Percentiles rank a stretch among this genome's conserved stretches.
Evolutionary conservation across 2,888 invertebrate genomes (phyloP).

Genomic region (Adelognathus sp.): DNA sequence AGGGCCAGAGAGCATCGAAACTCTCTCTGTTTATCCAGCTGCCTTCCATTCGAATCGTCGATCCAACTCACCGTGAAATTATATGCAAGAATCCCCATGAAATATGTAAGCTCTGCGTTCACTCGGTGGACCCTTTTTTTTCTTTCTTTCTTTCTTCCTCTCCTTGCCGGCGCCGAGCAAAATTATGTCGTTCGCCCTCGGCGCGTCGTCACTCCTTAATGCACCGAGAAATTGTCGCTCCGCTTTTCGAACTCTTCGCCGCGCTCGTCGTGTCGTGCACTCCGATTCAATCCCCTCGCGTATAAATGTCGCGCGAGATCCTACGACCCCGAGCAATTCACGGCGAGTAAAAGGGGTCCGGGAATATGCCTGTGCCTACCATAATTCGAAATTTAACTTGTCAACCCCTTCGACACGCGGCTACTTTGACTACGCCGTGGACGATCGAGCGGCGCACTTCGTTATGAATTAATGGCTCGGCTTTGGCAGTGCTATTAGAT

Average conservation of each 20-base stretch:
- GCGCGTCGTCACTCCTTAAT: constrained; percentile 72
- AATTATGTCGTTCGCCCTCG: constrained; percentile 31
- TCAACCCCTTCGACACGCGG: constrained; percentile 55
- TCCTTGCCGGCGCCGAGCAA: neutral
- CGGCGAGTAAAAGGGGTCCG: constrained; percentile 29
- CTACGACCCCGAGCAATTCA: constrained; percentile 40
- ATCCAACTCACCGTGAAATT: constrained; percentile 80
- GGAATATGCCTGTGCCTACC: constrained; percentile 34
- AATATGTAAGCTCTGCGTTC: constrained; percentile 75
- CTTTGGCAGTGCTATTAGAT: constrained; percentile 25
- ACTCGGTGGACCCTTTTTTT: neutral
- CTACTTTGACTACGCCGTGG: constrained; percentile 32
- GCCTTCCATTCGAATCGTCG: constrained; percentile 79
- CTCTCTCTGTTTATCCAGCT: constrained; percentile 80
- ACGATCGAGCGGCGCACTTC: constrained; percentile 21
- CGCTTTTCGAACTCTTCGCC: constrained; percentile 50
- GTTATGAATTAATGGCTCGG: constrained; percentile 14
- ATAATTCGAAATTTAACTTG: constrained; percentile 61
- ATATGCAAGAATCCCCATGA: constrained; percentile 80
- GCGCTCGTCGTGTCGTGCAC: constrained; percentile 32
- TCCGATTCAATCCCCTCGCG: constrained; percentile 41
- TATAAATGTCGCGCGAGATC: constrained; percentile 4
- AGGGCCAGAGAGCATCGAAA: constrained; percentile 57
- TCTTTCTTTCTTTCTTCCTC: neutral
- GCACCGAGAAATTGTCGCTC: constrained; percentile 80